Conservation (phyloP, 2,797 vertebrate species). For the Rhadinocentrus ornatus region DNA sequence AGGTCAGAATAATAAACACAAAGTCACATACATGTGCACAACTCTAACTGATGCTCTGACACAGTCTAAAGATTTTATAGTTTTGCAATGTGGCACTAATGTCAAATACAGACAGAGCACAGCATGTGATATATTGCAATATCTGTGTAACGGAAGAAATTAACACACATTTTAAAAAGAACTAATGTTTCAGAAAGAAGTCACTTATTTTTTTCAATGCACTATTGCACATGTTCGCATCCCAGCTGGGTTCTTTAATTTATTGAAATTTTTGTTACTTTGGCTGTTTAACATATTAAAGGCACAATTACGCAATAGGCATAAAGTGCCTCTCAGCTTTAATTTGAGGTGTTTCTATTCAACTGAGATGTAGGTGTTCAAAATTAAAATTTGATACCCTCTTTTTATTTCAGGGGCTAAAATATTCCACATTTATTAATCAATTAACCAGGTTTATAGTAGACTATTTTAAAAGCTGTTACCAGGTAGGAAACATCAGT, state of each 20-base stretch:
- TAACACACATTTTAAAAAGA: neutral
- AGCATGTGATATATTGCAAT: too few species aligned
- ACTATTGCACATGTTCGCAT: neutral
- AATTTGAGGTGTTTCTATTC: neutral
- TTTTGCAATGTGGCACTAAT: too few species aligned
- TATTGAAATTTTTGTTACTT: neutral
- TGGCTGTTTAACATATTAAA: neutral
- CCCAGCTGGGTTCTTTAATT: neutral
- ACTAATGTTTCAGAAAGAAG: neutral
- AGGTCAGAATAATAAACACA: neutral
- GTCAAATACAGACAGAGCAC: too few species aligned
- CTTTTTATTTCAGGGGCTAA: neutral
- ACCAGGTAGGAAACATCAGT: neutral
- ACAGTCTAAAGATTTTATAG: neutral
- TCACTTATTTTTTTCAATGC: neutral
- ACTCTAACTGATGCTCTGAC: neutral
- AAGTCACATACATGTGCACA: neutral
- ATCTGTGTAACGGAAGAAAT: neutral
- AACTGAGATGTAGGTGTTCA: neutral
- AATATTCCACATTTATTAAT: neutral
- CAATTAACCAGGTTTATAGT: neutral
- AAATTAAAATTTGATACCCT: neutral
- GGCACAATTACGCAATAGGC: neutral
- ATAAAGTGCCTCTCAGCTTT: neutral
- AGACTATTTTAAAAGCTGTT: neutral